Percentiles rank a stretch among this genome's conserved stretches.
These are phyloP conservation scores for Aspidapion aeneum DNA, from an alignment of 2,888 invertebrate species.

Conservation along the genomic window DNA sequence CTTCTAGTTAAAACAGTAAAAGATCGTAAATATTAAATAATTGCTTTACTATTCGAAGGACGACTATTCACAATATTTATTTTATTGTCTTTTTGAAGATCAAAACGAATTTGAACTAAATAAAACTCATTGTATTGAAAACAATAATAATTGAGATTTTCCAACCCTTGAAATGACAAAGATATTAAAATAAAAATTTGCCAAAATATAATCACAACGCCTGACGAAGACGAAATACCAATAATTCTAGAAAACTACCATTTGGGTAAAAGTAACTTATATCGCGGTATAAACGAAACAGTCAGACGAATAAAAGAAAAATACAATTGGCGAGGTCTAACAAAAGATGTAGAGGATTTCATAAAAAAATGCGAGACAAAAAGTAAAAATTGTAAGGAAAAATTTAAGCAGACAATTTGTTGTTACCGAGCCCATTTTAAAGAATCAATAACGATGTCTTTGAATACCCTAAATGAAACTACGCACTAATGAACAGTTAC, in stretches of 20 bases:
- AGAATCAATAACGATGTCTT: constrained; percentile 16
- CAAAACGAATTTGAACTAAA: constrained; percentile 1
- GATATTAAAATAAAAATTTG: constrained; percentile 4
- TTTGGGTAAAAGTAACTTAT: neutral
- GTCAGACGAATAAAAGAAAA: constrained; percentile 7
- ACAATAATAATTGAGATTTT: constrained; percentile 9
- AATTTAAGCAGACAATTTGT: constrained; percentile 3
- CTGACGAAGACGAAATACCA: too few species aligned
- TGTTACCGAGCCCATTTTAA: constrained; percentile 6
- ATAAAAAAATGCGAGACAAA: too few species aligned
- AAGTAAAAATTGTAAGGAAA: constrained; percentile 9
- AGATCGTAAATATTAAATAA: constrained; percentile 8
- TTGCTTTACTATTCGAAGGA: constrained; percentile 3
- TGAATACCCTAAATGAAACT: constrained; percentile 15
- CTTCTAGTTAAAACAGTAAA: constrained; percentile 7
- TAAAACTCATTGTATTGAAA: constrained; percentile 8
- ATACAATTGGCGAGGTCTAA: too few species aligned
- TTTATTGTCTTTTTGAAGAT: too few species aligned
- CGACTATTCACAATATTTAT: neutral
- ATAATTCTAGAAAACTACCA: too few species aligned
- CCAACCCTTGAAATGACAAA: constrained; percentile 11
- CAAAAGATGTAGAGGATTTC: too few species aligned
- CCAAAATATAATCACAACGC: neutral
- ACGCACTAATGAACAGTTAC: constrained; percentile 8
- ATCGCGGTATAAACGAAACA: constrained; percentile 8